phyloP scores from a whole-genome alignment of 2,888 invertebrate species.

The Standfussiana lucernea region DNA sequence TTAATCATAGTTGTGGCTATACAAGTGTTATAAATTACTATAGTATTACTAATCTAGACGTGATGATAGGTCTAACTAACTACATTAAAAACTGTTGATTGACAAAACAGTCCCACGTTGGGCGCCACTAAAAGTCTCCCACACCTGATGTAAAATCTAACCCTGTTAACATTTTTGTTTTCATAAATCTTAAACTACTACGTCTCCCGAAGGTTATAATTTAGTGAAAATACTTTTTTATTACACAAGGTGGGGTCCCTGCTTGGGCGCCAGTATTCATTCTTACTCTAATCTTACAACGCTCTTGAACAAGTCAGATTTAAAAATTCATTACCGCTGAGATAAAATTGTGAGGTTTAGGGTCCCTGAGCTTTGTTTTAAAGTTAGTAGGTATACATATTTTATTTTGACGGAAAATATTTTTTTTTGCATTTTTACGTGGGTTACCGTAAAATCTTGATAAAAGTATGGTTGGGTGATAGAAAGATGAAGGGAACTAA shows the following conservation, averaged over 20 bases:
- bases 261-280: slow-evolving; percentile 57
- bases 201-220: slow-evolving; percentile 17
- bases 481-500: not conserved
- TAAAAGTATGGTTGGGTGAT: slow-evolving; percentile 11
- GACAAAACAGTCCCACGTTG: slow-evolving; percentile 32
- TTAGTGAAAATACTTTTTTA: slow-evolving; percentile 43
- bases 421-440: slow-evolving; percentile 9
- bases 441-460: slow-evolving; percentile 25
- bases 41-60: not conserved
- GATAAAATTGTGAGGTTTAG: slow-evolving; percentile 66
- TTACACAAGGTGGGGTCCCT: slow-evolving; percentile 40
- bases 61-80: not conserved
- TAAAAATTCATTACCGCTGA: slow-evolving; percentile 73
- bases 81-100: not conserved
- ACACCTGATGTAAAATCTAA: not conserved
- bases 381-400: slow-evolving; percentile 44
- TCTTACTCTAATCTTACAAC: slow-evolving; percentile 62
- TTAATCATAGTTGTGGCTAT: not conserved
- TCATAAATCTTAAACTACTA: slow-evolving; percentile 31
- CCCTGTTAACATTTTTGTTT: slow-evolving; percentile 14
- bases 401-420: slow-evolving; percentile 32
- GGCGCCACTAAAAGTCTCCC: slow-evolving; percentile 29
- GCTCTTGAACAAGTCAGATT: slow-evolving; percentile 65
- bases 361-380: slow-evolving; percentile 50
- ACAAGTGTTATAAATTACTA: not conserved